Base-by-base conservation (phyloP, 2,113 vertebrate species). In the Catharus bicknelli region DNA sequence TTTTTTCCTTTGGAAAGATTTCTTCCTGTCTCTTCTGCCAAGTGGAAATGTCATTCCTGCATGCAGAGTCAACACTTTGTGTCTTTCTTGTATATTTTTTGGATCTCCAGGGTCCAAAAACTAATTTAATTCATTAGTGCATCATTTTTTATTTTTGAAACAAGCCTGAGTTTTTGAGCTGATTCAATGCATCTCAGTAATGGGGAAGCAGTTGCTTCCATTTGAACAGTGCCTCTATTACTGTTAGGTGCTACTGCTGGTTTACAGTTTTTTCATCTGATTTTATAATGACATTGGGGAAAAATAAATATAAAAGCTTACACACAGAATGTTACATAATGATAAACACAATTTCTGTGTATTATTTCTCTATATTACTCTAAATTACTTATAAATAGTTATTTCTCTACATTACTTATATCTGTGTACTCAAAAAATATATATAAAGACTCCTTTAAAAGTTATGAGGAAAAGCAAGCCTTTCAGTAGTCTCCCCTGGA, bases 21-120 rank as follows among this genome's bases (percentile, higher is more conserved):
- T 80, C 26, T 62, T 81, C 5, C 19, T 70, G 0, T 63, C 15
- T 78, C 13, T 70, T 55, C 30, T 76, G 27, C 15, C 26, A 40
- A 38, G 43, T 32, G 11, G 17, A 89, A 73, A 12, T 38, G 23
- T 59, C 5, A 18, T 64, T 61, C 26, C 20, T 63, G 43, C 30
- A 20, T 78, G 13, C 20, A 43, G 48, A 81, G 57, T 79, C n/a
- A 73, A 38, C 4, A 18, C 2, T 16, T 3, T 36, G 1, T 45
- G 83, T 81, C 6, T 63, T 70, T 87, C 16, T 11, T 42, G 5
- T 45, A 4, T 3, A 0, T 38, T 47, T 66, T 94, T 89, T 64
- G 6, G 10, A 57, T 72, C 11, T 64, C 0, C 23, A 50, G 6
- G 5, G 22, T 43, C 10, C 14, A 57, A 0, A 42, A 58, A 17